These are phyloP conservation scores for Idaea biselata DNA, from an alignment of 2,888 invertebrate species.

Conservation along the genomic window DNA sequence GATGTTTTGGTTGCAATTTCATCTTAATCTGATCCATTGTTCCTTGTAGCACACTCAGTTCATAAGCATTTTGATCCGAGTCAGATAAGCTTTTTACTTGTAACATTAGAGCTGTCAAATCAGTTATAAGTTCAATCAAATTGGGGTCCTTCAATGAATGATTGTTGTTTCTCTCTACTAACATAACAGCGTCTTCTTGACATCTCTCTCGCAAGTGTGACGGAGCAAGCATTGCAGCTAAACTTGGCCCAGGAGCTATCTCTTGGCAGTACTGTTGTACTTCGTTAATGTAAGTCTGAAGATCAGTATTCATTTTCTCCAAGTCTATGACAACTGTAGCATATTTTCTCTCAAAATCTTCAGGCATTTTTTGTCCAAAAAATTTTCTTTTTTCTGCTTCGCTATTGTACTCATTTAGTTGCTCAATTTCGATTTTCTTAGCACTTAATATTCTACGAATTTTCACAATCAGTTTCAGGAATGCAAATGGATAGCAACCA, in stretches of 20 bases:
- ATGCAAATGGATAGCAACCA: slow-evolving; percentile 91
- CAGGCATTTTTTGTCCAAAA: slow-evolving; percentile 87
- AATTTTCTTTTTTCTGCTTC: slow-evolving; percentile 94
- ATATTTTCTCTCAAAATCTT: slow-evolving; percentile 95
- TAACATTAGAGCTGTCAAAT: slow-evolving; percentile 93
- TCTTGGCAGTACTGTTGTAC: slow-evolving; percentile 92
- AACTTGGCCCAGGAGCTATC: slow-evolving; percentile 92
- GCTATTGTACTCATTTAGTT: slow-evolving; percentile 91
- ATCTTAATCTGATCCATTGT: slow-evolving; percentile 94
- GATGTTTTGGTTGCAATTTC: slow-evolving; percentile 87
- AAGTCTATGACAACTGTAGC: slow-evolving; percentile 93
- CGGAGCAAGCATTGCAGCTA: slow-evolving; percentile 93
- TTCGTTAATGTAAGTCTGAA: slow-evolving; percentile 91
- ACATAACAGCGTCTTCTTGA: slow-evolving; percentile 89
- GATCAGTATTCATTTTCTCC: slow-evolving; percentile 93
- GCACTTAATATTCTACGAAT: slow-evolving; percentile 91
- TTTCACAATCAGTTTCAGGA: slow-evolving; percentile 92
- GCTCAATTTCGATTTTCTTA: slow-evolving; percentile 90
- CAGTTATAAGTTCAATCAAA: slow-evolving; percentile 89
- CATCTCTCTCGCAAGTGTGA: slow-evolving; percentile 93
- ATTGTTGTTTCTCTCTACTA: slow-evolving; percentile 87
- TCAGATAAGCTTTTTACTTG: slow-evolving; percentile 90
- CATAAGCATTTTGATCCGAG: slow-evolving; percentile 93
- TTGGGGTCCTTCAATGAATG: slow-evolving; percentile 82
- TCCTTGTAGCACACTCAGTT: slow-evolving; percentile 93